Evolutionary conservation across 2,888 invertebrate genomes (phyloP), one percentile per base, ranked within the genome.

Genomic region (Eristalis arbustorum): DNA sequence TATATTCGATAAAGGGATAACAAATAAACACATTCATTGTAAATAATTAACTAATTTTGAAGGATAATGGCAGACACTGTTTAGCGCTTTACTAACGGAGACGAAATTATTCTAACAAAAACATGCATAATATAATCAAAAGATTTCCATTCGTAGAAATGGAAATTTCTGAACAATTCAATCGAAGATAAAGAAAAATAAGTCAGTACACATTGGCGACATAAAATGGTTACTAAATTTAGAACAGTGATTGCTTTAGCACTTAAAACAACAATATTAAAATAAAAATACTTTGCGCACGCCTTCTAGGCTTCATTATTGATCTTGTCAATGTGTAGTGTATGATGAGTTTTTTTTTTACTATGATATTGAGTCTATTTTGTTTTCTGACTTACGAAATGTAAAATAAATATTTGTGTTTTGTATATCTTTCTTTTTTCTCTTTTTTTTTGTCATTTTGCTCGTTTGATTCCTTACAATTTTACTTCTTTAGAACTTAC

Each of bases 401-500:
- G 85, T 85, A 81, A 85, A 85, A 87, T 87, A 88, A 89, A 88
- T 88, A 80, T 80, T 82, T 80, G 84, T 84, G 83, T 84, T 84
- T 74, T 88, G 88, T 82, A 84, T 88, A 82, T 76, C 40, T 57
- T 59, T 37, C 13, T 13, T 64, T 62, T 72, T 72, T 62, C 25
- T 69, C 59, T 72, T 62, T 64, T 23, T 67, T 80, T 88, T 84
- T 85, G 79, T 84, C 80, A 83, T 87, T 84, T 88, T 77, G 82
- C 76, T 85, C 85, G 66, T 85, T 74, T 85, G 77, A 82, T 77
- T 85, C 64, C 85, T 82, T 85, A 85, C 73, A 85, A 82, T 82
- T 84, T 85, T 85, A 85, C 40, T 71, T 82, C 82, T 81, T 79
- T 88, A 88, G 85, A 88, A 88, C 88, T 88, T 88, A 89, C 85